Evolutionary conservation across 2,888 invertebrate genomes (phyloP).

Genomic region (Oxytorus armatus): DNA sequence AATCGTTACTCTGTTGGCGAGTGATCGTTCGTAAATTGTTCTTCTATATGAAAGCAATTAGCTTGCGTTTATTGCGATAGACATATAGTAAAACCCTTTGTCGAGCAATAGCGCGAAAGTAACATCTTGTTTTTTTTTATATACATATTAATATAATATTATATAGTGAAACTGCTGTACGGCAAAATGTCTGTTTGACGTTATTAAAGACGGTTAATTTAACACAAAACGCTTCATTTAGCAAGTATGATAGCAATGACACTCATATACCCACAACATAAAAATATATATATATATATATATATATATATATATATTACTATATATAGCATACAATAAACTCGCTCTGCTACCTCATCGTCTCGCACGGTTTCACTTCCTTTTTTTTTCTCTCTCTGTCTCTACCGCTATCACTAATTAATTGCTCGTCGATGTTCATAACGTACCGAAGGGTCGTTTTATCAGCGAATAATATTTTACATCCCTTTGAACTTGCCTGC

Average conservation of each 20-base stretch:
- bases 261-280: conserved; percentile 16
- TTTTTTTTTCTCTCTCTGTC: not conserved
- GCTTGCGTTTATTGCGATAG: conserved; percentile 34
- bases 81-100: conserved; percentile 69
- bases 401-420: conserved; percentile 28
- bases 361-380: conserved; percentile 34
- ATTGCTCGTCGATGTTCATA: conserved; percentile 45
- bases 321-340: conserved; percentile 12
- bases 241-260: conserved; percentile 54
- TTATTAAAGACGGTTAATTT: conserved; percentile 77
- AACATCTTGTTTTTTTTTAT: conserved; percentile 57
- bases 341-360: conserved; percentile 39
- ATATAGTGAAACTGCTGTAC: conserved; percentile 40
- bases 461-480: conserved; percentile 11
- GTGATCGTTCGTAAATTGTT: conserved; percentile 70
- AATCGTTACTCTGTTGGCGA: conserved; percentile 44
- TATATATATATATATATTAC: not conserved
- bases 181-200: conserved; percentile 74
- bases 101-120: conserved; percentile 70
- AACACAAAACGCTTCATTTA: conserved; percentile 74
- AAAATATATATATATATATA: conserved; percentile 30
- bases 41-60: conserved; percentile 50
- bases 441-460: conserved; percentile 32
- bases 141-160: conserved; percentile 10
- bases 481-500: conserved; percentile 21